Evolutionary conservation across 2,888 invertebrate species (phyloP), one percentile per base, ranked within the genome.

Genomic region (Abrostola tripartita): DNA sequence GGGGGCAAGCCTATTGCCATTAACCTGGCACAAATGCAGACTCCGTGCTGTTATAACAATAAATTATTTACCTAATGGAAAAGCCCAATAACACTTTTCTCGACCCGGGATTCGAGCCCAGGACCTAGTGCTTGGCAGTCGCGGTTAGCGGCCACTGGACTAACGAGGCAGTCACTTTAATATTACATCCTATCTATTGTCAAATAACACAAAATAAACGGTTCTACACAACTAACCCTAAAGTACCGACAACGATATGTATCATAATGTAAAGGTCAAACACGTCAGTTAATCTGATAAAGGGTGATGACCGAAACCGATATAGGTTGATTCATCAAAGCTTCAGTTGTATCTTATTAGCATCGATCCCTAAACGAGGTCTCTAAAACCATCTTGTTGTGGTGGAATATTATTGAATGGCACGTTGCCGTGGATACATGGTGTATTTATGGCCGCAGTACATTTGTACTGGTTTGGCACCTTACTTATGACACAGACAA

Each of bases 241-340:
- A 41, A 24, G 12, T 41, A 36, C n/a, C n/a, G 4, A n/a, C 35
- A 38, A 35, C 5, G 38, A 6, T 10, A 41, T 12, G 38, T 57
- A 10, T 12, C 42, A 42, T 55, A 42, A 8, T 44, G 36, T 12
- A 35, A 41, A 61, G 49, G 56, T 65, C 37, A 65, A 47, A 47
- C 35, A 37, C 9, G 24, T 8, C 38, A 37, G 54, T 12, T 35
- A 12, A 53, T 52, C 42, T 40, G 57, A 50, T 12, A 11, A 49
- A 12, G 49, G 54, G 11, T 36, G n/a, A 49, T 36, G 47, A 9
- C 5, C 9, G 36, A 65, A 61, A 59, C 50, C 41, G 49, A 56
- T 24, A 14, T 10, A 5, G 7, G 10, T 11, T 47, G 6, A 49
- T 37, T 51, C 51, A 12, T 52, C 42, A 58, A 60, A 44, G n/a